Evolutionary conservation across 2,113 vertebrate species (phyloP).

Genomic region (Amphiprion ocellaris): DNA sequence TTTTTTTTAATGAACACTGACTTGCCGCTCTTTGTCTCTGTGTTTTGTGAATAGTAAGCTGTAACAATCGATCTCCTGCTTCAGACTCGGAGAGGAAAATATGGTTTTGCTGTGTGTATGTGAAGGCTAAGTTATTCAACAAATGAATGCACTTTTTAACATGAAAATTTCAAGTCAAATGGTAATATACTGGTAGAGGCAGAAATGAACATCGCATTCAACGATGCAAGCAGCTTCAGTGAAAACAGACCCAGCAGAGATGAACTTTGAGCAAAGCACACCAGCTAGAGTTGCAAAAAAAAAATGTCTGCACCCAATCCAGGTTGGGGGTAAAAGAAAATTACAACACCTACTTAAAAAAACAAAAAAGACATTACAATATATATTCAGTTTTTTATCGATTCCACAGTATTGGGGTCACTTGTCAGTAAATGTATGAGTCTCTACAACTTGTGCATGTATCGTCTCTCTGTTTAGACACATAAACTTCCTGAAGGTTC

Average conservation of each 20-base stretch:
- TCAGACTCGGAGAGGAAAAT: background rate
- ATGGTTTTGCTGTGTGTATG: background rate
- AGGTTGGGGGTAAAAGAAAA: background rate
- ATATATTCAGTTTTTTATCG: slow-evolving; percentile 29
- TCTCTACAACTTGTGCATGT: slow-evolving; percentile 9
- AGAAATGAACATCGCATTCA: background rate
- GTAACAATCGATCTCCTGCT: background rate
- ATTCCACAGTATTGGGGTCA: slow-evolving; percentile 76
- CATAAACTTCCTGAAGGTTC: slow-evolving; percentile 28
- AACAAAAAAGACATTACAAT: background rate
- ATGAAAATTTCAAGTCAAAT: background rate
- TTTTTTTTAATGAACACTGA: background rate
- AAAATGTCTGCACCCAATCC: slow-evolving; percentile 10
- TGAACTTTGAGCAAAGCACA: background rate
- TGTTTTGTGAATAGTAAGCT: background rate
- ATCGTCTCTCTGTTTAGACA: slow-evolving; percentile 7
- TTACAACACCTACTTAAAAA: background rate
- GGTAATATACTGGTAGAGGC: background rate
- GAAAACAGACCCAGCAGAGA: background rate
- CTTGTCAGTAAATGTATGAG: slow-evolving; percentile 8
- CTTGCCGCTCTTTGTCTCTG: background rate
- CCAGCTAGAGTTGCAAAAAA: background rate
- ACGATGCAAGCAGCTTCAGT: background rate
- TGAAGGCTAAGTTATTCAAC: background rate
- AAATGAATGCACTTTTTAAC: background rate